Conservation (phyloP, 1,140 invertebrate genomes). For the Archegozetes longisetosus region DNA sequence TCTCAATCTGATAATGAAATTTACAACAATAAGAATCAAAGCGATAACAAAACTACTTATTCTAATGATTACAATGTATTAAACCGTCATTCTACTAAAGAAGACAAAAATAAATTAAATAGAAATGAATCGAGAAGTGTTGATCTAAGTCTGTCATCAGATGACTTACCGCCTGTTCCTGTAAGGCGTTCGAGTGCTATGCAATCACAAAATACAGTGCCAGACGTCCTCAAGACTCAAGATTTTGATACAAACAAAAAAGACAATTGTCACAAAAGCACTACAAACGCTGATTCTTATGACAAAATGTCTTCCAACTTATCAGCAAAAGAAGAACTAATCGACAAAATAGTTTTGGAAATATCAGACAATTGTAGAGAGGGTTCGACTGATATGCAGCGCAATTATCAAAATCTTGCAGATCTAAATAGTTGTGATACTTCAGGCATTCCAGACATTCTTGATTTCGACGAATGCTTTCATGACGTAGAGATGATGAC, state of each 20-base stretch:
- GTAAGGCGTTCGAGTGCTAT: not conserved
- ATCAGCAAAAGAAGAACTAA: slow-evolving; percentile 15
- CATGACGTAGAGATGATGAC: slow-evolving; percentile 25
- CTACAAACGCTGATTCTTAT: not conserved
- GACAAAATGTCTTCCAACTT: not conserved
- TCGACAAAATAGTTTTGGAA: slow-evolving; percentile 16
- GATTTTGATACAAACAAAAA: not conserved
- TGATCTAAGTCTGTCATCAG: not conserved
- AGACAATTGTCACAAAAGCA: not conserved
- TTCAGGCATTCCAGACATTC: slow-evolving; percentile 14
- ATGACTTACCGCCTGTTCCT: not conserved
- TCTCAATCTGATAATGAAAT: not conserved
- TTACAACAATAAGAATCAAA: not conserved
- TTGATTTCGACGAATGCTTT: slow-evolving; percentile 18
- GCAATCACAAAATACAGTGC: not conserved
- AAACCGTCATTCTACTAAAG: too few relatives aligned
- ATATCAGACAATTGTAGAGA: slow-evolving; percentile 4
- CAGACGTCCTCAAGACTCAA: not conserved
- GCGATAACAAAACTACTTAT: not conserved
- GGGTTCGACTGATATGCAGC: not conserved
- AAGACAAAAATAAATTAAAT: not conserved
- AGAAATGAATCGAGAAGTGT: not conserved
- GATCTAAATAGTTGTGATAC: slow-evolving; percentile 18
- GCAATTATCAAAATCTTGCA: not conserved
- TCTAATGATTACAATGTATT: not conserved